Base-by-base conservation (phyloP, 2,113 vertebrate genomes). In the Ursus arctos region DNA sequence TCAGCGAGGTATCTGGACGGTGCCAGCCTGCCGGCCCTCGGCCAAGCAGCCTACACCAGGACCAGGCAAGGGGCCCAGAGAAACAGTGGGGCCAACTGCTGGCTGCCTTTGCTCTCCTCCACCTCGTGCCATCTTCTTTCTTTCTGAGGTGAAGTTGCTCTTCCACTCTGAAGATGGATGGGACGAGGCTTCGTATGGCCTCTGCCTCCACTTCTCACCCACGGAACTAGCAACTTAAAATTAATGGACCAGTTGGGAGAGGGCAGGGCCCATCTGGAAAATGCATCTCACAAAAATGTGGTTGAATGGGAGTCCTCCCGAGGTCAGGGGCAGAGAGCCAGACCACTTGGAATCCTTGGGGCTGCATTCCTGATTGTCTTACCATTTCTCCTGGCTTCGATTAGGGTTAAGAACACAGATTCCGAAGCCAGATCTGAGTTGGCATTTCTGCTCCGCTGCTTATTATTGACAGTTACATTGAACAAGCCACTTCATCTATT, bases 21-120 rank as follows among this genome's bases (percentile, higher is more conserved):
- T 97, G 97, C 98, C 97, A 96, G 97, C 91, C 97, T 95, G 94
- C 94, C 72, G 67, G 81, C 80, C 82, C 84, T 47, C 2, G 1
- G 81, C 90, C 80, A 79, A 21, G 93, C 96, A 0, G 24, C 43
- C 91, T 22, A 47, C 47, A 77, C 55, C 57, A 26, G 59, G 33
- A 79, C 28, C 11, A 21, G 74, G 76, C 92, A 65, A 28, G 65
- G 79, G 86, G 63, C 84, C 88, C 40, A 93, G 79, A 80, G 90
- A 69, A 61, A 40, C 77, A 51, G 53, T 0, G 0, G 69, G 91
- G 47, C 83, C 85, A 49, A 76, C 86, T 87, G 82, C 94, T 65
- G 49, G 24, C 86, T 0, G 28, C 89, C 63, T 55, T 53, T 8
- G 6, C 36, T 40, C 43, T 47, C 63, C 26, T 53, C 9, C 19